Evolutionary conservation across 2,113 vertebrate genomes (phyloP).

Genomic region (human): DNA sequence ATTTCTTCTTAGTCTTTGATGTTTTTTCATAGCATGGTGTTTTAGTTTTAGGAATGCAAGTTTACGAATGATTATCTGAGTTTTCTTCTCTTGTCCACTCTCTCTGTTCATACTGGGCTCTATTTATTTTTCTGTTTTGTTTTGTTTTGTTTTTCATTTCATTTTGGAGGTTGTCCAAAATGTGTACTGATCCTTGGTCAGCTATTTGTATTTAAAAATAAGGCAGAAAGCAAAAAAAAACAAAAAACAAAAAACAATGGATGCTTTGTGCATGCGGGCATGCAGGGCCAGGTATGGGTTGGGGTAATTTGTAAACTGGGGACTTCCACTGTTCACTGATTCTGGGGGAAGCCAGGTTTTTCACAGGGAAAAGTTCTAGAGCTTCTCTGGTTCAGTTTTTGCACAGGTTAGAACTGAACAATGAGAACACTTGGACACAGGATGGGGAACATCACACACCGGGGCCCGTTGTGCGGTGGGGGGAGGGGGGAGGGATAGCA

Average conservation of each 20-base stretch:
- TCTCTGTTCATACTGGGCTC: not conserved
- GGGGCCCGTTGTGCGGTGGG: fast-evolving
- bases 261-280: not conserved
- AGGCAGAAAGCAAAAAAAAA: not conserved
- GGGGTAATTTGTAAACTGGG: too few species aligned
- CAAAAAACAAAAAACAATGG: too few species aligned
- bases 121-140: not conserved
- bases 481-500: too few species aligned
- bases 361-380: not conserved
- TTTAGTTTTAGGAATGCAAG: not conserved
- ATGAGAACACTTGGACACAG: too few species aligned
- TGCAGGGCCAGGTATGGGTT: too few species aligned
- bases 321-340: too few species aligned
- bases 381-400: not conserved
- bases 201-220: not conserved
- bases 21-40: not conserved
- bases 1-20: not conserved
- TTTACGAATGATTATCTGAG: not conserved
- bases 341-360: not conserved
- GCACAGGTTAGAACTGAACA: not conserved
- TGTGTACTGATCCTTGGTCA: not conserved
- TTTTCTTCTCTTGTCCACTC: not conserved
- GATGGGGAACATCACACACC: too few species aligned
- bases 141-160: not conserved
- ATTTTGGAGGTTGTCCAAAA: not conserved